A percentile compares a stretch with the other conserved stretches of the same genome.
Conservation (phyloP, 2,113 vertebrate genomes). For the Micromys minutus region DNA sequence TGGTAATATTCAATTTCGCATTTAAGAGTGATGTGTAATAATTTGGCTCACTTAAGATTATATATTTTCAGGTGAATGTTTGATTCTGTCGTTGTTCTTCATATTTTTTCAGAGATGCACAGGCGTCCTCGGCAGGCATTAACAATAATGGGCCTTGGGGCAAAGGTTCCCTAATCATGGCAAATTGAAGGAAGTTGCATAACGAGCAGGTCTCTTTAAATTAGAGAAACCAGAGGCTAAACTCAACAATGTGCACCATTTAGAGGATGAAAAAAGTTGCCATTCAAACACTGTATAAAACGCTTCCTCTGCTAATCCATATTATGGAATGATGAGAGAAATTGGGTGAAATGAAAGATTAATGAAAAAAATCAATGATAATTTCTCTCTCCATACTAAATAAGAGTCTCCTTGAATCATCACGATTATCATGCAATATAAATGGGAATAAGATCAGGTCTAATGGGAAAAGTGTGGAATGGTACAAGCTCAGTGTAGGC, state of each 20-base stretch:
- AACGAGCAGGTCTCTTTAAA: constrained; percentile 58
- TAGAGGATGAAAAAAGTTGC: constrained; percentile 68
- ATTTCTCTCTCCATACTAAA: constrained; percentile 84
- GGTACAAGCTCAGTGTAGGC: constrained; percentile 62
- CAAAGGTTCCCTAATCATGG: constrained; percentile 45
- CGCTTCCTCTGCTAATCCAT: constrained; percentile 82
- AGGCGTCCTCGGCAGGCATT: constrained; percentile 19
- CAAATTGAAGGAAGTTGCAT: constrained; percentile 54
- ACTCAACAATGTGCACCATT: constrained; percentile 73
- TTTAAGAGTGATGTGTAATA: background rate
- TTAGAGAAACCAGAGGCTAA: constrained; percentile 66
- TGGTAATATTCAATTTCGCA: background rate
- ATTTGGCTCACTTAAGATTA: background rate
- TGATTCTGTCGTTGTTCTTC: constrained; percentile 31
- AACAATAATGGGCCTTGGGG: constrained; percentile 22
- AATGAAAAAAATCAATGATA: constrained; percentile 85
- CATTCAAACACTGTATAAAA: constrained; percentile 80
- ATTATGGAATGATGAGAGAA: constrained; percentile 83
- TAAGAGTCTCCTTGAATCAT: constrained; percentile 82
- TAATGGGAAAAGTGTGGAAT: constrained; percentile 59
- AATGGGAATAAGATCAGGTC: constrained; percentile 76
- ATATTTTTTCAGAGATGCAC: background rate
- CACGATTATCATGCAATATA: constrained; percentile 75
- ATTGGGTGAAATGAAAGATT: constrained; percentile 85
- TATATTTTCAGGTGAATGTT: constrained; percentile 18